A percentile compares a stretch with the other conserved stretches of the same genome.
These are phyloP conservation scores for Ovibos moschatus DNA, from an alignment of 2,113 vertebrate genomes.

Conservation along the genomic window DNA sequence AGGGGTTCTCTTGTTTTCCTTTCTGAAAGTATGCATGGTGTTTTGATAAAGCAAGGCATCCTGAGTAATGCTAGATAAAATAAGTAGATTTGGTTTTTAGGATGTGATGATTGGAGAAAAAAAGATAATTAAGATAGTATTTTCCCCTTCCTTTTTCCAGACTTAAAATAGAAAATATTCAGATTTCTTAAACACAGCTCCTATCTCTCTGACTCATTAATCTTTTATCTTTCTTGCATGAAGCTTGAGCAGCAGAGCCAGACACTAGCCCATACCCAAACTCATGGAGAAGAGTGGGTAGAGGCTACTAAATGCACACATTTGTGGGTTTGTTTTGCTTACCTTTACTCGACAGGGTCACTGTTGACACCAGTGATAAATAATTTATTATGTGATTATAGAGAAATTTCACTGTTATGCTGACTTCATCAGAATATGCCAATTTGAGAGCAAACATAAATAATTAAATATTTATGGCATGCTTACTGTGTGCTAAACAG, in stretches of 20 bases:
- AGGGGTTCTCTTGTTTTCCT: neutral
- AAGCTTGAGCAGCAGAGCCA: neutral
- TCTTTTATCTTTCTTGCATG: neutral
- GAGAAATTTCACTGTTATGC: neutral
- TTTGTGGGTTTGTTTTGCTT: neutral
- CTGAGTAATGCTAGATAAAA: neutral
- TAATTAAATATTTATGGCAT: neutral
- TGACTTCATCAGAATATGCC: neutral
- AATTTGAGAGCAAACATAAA: neutral
- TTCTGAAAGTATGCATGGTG: neutral
- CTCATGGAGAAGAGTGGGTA: neutral
- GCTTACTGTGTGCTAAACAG: neutral
- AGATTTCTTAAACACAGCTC: neutral
- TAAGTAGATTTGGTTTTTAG: neutral
- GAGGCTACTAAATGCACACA: neutral
- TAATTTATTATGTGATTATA: neutral
- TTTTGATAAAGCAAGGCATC: neutral
- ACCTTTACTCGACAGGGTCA: neutral
- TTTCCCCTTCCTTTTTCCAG: neutral
- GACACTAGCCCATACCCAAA: neutral
- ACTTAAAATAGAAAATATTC: neutral
- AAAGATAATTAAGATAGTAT: neutral
- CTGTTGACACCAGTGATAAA: neutral
- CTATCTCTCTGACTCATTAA: neutral
- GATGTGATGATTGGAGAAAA: neutral